phyloP scores from a whole-genome alignment of 2,113 vertebrate genomes.

The Parotia lawesii region DNA sequence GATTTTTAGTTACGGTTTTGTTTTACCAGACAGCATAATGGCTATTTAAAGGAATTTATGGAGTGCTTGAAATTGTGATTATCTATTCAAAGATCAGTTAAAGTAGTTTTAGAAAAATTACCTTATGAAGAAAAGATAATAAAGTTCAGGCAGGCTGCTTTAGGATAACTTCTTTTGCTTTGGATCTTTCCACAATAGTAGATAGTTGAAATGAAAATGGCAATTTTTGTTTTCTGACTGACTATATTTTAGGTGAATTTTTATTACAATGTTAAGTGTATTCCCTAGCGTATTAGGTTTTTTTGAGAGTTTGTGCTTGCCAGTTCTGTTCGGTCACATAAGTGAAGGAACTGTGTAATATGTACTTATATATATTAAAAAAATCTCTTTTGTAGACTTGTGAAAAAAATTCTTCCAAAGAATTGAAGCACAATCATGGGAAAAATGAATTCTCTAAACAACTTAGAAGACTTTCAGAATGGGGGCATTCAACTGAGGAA shows the following conservation, averaged over 20 bases:
- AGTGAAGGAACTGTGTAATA: not conserved
- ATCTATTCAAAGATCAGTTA: not conserved
- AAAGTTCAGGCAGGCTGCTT: not conserved
- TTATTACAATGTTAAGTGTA: not conserved
- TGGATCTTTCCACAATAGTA: not conserved
- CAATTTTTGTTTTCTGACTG: not conserved
- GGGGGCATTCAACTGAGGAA: constrained; percentile 74
- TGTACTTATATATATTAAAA: not conserved
- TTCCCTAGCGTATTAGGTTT: not conserved
- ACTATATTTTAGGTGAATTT: not conserved
- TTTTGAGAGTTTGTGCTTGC: not conserved
- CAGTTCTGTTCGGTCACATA: not conserved
- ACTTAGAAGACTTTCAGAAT: constrained; percentile 78
- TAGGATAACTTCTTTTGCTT: not conserved
- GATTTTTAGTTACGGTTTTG: not conserved
- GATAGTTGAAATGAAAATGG: not conserved
- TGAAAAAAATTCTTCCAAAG: constrained; percentile 76
- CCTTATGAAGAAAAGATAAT: not conserved
- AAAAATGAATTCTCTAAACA: constrained; percentile 75
- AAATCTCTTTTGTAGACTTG: constrained; percentile 51
- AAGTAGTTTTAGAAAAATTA: not conserved
- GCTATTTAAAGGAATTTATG: not conserved
- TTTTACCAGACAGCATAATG: not conserved
- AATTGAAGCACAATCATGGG: constrained; percentile 68
- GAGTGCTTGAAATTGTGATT: not conserved